Base-by-base conservation (phyloP, 2,888 invertebrate species). In the Augiades crinisus region DNA sequence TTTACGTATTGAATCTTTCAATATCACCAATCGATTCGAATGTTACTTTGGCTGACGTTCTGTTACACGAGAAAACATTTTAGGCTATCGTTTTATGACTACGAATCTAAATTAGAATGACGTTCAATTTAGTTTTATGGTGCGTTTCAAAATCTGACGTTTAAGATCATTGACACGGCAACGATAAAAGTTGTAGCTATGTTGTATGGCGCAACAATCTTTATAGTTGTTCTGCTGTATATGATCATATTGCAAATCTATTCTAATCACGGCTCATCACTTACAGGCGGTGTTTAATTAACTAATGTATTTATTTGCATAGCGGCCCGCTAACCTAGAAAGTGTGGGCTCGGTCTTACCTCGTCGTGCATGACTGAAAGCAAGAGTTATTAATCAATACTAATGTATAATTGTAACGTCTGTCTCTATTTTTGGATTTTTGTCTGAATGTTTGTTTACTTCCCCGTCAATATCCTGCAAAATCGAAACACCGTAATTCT, bases 241-340 rank as follows among this genome's bases (percentile, higher is more conserved):
- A n/a, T n/a, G n/a, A n/a, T n/a, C n/a, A n/a, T n/a, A n/a, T 21
- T 31, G 16, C 30, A 40, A 40, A 31, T 31, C 10, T 3, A 40
- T 31, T 17, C 14, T 33, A 22, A 33, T 21, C 31, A 13, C 12
- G 24, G 12, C 22, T 17, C 47, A 24, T 17, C 41, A 30, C 51
- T 50, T 45, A 46, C 47, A 54, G 6, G 5, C 13, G 36, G 12
- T 55, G 44, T 51, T 58, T 57, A 57, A 59, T 59, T 49, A 47
- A 38, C 51, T 59, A 57, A 59, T 59, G 55, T 43, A 38, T 16
- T 55, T 41, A 47, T 47, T 54, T 33, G 37, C 53, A 31, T 51
- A 54, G 34, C 37, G 37, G 22, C 47, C 57, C 45, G 53, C 44
- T 58, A 22, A 58, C 57, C 53, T 44, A 51, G 21, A 53, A 53